These are phyloP conservation scores for Leptosomus discolor DNA, from an alignment of 2,113 vertebrate species.

Conservation along the genomic window DNA sequence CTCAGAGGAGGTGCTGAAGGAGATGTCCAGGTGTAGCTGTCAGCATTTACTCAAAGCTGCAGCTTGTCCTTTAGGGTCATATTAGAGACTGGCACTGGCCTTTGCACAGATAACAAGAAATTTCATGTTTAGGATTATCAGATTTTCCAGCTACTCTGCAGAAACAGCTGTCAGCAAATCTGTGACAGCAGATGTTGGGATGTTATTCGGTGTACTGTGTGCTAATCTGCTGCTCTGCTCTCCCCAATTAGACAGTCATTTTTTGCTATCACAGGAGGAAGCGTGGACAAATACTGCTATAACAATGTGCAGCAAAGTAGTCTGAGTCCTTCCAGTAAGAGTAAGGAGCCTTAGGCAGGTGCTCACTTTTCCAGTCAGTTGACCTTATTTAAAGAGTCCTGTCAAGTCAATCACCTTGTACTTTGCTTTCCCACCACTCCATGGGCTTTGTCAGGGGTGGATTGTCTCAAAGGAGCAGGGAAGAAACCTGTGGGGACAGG, in stretches of 20 bases:
- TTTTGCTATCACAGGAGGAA: background rate
- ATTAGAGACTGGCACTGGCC: background rate
- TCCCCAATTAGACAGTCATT: background rate
- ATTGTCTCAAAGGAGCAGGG: background rate
- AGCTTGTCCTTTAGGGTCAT: background rate
- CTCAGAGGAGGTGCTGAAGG: background rate
- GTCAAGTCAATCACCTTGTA: background rate
- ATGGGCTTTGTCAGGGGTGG: background rate
- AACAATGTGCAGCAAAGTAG: background rate
- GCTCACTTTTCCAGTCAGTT: background rate
- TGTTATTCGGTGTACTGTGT: constrained; percentile 5
- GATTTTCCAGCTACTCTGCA: constrained; percentile 36
- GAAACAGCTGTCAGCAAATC: constrained; percentile 62
- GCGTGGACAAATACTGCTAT: background rate
- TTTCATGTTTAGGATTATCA: constrained; percentile 49
- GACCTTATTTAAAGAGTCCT: constrained; percentile 21
- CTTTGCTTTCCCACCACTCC: background rate
- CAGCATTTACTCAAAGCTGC: background rate
- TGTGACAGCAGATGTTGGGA: constrained; percentile 59
- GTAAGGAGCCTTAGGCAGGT: background rate
- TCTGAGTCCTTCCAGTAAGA: background rate
- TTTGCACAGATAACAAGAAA: constrained; percentile 41
- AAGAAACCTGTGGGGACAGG: background rate
- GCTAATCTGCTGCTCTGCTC: constrained; percentile 25
- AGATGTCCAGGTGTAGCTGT: background rate